Percentiles rank a stretch among this genome's conserved stretches.
These are phyloP conservation scores for Suricata suricatta DNA, from an alignment of 2,113 vertebrate species.

Conservation along the genomic window DNA sequence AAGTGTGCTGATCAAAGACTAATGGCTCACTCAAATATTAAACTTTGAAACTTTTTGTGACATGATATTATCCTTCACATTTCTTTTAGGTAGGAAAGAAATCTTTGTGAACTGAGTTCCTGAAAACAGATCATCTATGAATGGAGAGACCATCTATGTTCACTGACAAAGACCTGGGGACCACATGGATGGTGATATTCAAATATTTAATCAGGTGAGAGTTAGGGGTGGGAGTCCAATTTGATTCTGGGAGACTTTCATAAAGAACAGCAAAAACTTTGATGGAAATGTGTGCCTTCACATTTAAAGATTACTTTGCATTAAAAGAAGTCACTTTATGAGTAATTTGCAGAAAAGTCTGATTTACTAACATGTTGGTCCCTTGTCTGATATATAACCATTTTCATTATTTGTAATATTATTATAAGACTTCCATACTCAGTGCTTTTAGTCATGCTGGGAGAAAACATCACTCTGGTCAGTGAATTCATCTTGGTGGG, in stretches of 20 bases:
- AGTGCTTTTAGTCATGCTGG: not conserved
- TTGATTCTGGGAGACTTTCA: not conserved
- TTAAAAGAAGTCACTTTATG: not conserved
- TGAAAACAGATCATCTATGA: not conserved
- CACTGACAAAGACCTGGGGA: not conserved
- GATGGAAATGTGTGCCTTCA: not conserved
- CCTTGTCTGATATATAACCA: not conserved
- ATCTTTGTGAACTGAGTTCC: not conserved
- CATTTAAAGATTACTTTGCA: not conserved
- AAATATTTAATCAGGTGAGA: not conserved
- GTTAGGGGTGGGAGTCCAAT: not conserved
- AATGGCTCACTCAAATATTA: not conserved
- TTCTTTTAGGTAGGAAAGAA: slow-evolving; percentile 5
- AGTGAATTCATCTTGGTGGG: slow-evolving; percentile 79
- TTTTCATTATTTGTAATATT: not conserved
- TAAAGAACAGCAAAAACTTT: not conserved
- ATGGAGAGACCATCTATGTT: not conserved
- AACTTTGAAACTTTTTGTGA: not conserved
- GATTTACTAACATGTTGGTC: not conserved
- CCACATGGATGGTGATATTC: not conserved
- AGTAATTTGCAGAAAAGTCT: not conserved
- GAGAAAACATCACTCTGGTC: slow-evolving; percentile 59
- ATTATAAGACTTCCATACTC: not conserved
- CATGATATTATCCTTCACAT: not conserved
- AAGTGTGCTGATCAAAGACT: not conserved